Conservation (phyloP, 2,113 vertebrate genomes). For the Naja naja region DNA sequence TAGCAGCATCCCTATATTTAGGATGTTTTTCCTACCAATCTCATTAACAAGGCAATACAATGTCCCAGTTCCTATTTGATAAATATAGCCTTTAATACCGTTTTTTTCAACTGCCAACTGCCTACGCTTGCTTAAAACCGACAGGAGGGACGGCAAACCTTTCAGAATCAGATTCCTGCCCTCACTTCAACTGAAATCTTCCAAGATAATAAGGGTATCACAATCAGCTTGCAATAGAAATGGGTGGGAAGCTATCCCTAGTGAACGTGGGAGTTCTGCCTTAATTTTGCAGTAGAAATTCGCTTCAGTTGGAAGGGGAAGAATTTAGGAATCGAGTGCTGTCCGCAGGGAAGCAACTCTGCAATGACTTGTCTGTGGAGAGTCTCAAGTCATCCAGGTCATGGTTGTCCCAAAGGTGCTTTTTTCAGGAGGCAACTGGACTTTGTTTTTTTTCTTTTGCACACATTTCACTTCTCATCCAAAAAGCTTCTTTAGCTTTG, state of each 20-base stretch:
- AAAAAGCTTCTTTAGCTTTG: no score
- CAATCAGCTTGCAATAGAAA: neutral
- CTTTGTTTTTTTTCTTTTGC: no score
- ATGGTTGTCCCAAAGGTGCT: no score
- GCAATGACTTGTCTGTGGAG: neutral
- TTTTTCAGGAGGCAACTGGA: no score
- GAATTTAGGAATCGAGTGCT: neutral
- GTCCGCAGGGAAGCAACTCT: neutral
- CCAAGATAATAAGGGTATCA: neutral
- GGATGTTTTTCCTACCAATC: neutral
- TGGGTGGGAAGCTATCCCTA: constrained; percentile 5
- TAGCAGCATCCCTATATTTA: neutral
- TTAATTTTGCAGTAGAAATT: constrained; percentile 5
- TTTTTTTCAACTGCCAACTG: neutral
- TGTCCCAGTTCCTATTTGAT: neutral
- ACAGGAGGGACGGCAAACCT: neutral
- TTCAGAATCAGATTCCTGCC: neutral
- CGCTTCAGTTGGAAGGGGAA: neutral
- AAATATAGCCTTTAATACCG: neutral
- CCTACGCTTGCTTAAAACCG: constrained; percentile 5
- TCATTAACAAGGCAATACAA: neutral
- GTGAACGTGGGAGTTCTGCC: neutral
- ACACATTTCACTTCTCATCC: no score
- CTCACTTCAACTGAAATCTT: neutral
- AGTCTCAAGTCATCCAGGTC: no score